Conservation (phyloP, 1,140 invertebrate genomes). For the Nebria ingens region DNA sequence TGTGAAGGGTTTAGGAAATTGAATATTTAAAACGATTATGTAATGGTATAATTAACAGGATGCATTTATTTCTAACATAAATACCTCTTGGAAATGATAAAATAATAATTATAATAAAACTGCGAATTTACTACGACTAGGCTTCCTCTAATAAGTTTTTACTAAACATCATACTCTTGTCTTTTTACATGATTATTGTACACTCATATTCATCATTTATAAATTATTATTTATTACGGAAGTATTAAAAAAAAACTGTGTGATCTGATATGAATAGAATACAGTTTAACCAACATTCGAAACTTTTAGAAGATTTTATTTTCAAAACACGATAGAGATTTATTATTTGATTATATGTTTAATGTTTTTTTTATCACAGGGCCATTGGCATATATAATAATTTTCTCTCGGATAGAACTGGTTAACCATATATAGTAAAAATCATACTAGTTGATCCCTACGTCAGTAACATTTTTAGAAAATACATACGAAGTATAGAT, state of each 20-base stretch:
- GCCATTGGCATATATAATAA: slow-evolving; percentile 8
- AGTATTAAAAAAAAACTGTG: too few species aligned
- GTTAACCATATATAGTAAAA: neutral
- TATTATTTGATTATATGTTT: too few species aligned
- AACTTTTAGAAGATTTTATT: too few species aligned
- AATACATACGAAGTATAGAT: neutral
- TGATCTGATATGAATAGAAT: too few species aligned
- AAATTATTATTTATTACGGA: too few species aligned
- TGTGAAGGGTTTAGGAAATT: too few species aligned
- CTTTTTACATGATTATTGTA: slow-evolving; percentile 9
- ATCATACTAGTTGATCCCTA: too few species aligned
- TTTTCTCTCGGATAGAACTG: neutral
- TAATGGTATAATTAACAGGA: neutral
- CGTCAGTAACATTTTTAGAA: neutral
- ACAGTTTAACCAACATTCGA: too few species aligned
- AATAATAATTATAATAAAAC: too few species aligned
- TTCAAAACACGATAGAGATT: slow-evolving; percentile 5
- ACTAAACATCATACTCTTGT: neutral
- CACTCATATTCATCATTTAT: neutral
- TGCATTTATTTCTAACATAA: slow-evolving; percentile 9
- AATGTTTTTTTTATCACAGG: slow-evolving; percentile 1
- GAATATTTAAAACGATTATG: too few species aligned
- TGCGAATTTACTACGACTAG: neutral
- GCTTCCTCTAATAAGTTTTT: slow-evolving; percentile 1
- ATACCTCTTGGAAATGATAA: slow-evolving; percentile 9